Evolutionary conservation across 2,888 invertebrate species (phyloP).

Genomic region (Drosophila anceps): DNA sequence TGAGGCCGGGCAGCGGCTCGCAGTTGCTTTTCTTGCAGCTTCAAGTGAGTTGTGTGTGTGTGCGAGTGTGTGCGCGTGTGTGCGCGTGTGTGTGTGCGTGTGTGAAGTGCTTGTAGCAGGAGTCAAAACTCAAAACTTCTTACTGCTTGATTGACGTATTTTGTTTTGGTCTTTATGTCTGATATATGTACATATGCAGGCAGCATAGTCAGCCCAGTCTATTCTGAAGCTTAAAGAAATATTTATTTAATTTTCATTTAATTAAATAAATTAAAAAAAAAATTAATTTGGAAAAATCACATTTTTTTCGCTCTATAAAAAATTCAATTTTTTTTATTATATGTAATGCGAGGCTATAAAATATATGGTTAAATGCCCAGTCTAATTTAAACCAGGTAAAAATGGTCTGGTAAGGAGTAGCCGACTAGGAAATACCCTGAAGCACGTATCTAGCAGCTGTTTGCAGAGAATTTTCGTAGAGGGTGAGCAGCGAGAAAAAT

Average conservation of each 20-base stretch:
- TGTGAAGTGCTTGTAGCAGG: constrained; percentile 42
- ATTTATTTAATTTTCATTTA: background rate
- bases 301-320: too few species aligned
- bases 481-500: background rate
- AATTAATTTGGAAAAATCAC: too few species aligned
- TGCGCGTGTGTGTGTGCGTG: background rate
- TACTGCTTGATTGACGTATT: constrained; percentile 52
- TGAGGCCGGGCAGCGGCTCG: constrained; percentile 47
- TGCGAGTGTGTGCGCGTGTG: background rate
- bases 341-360: background rate
- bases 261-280: too few species aligned
- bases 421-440: background rate
- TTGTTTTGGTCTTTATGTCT: constrained; percentile 17
- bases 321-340: too few species aligned
- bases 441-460: too few species aligned
- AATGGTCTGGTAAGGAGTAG: background rate
- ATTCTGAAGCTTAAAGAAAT: background rate
- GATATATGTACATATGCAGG: background rate
- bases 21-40: constrained; percentile 5
- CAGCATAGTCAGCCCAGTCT: background rate
- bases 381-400: background rate
- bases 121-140: constrained; percentile 34
- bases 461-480: background rate
- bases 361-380: background rate
- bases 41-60: constrained; percentile 6